Evolutionary conservation across 2,113 vertebrate species (phyloP).

Genomic region (Hippocampus mohnikei): DNA sequence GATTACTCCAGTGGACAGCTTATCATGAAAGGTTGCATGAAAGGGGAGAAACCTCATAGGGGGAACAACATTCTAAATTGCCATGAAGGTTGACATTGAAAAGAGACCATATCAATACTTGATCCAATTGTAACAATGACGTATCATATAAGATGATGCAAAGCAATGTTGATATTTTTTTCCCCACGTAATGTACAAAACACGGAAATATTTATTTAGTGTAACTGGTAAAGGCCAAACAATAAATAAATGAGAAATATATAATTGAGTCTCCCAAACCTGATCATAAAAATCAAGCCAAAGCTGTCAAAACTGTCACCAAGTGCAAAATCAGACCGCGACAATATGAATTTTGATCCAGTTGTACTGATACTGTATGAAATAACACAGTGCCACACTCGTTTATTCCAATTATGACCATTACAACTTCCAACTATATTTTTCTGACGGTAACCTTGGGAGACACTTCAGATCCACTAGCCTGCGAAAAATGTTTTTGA

Average conservation of each 20-base stretch:
- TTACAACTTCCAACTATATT: constrained; percentile 59
- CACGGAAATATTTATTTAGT: no score
- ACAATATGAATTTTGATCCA: neutral
- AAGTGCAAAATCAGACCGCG: constrained; percentile 40
- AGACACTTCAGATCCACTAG: constrained; percentile 78
- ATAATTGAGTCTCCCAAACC: no score
- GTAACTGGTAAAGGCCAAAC: no score
- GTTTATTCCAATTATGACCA: constrained; percentile 56
- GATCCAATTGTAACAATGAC: neutral
- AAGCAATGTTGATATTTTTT: neutral
- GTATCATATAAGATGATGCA: neutral
- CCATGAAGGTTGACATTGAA: neutral
- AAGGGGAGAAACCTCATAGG: neutral
- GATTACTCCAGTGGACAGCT: no score
- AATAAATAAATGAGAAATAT: no score
- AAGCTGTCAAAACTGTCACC: constrained; percentile 45
- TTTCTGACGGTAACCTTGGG: constrained; percentile 71
- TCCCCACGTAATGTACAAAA: neutral
- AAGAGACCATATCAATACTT: neutral
- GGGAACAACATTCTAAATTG: neutral
- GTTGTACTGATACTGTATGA: neutral
- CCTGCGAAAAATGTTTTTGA: constrained; percentile 78
- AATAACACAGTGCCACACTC: neutral
- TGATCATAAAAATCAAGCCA: no score
- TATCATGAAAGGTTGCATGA: no score